A percentile compares a stretch with the other conserved stretches of the same genome.
Evolutionary conservation across 1,140 invertebrate species (phyloP).

Genomic region (Ceratosolen fusciceps): DNA sequence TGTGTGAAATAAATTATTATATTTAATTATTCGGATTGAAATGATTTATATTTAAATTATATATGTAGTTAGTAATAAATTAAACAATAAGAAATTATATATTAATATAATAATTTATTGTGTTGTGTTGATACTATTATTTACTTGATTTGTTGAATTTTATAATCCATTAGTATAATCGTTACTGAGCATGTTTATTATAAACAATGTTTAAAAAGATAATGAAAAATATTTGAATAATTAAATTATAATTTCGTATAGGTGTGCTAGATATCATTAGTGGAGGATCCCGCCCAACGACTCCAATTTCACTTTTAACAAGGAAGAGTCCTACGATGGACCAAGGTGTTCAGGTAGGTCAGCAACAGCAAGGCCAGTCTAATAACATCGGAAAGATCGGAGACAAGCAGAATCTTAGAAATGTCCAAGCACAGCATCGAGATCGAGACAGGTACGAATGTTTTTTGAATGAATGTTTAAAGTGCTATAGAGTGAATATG

Average conservation of each 20-base stretch:
- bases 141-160: not conserved
- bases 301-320: constrained; percentile 78
- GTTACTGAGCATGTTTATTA: not conserved
- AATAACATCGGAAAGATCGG: constrained; percentile 63
- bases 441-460: constrained; percentile 63
- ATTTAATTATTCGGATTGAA: too few relatives aligned
- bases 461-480: not conserved
- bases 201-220: too few relatives aligned
- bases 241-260: constrained; percentile 49
- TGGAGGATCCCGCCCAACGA: constrained; percentile 83
- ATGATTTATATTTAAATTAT: not conserved
- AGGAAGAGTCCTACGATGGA: constrained; percentile 87
- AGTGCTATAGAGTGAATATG: too few relatives aligned
- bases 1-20: too few relatives aligned
- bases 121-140: not conserved
- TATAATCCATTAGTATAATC: too few relatives aligned
- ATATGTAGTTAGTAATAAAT: not conserved
- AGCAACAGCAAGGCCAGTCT: constrained; percentile 65
- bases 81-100: not conserved
- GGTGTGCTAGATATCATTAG: constrained; percentile 83
- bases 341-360: constrained; percentile 81
- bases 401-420: constrained; percentile 65
- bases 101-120: not conserved
- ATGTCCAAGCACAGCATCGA: constrained; percentile 63
- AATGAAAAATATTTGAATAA: too few relatives aligned